Evolutionary conservation across 2,888 invertebrate genomes (phyloP), one percentile per base, ranked within the genome.

Genomic region (Helobdella robusta): DNA sequence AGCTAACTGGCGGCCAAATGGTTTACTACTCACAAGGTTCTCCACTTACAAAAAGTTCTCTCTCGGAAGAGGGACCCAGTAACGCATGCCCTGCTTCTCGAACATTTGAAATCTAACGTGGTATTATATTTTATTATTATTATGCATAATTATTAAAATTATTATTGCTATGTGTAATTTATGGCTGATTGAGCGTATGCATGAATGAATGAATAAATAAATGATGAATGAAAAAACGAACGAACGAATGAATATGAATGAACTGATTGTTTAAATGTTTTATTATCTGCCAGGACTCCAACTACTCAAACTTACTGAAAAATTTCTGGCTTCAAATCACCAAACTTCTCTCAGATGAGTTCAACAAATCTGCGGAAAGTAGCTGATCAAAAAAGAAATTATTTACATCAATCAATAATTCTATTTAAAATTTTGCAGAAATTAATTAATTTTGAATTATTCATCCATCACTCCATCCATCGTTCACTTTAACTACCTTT

Each of bases 241-340:
- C 8, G 6, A n/a, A 8, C 20, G 35, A 18, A 35, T 30, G 35
- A 34, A 11, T 30, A 34, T 34, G 36, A 34, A 11, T 25, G 20
- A 8, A 18, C 25, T n/a, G n/a, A n/a, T n/a, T n/a, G n/a, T n/a
- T n/a, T n/a, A n/a, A n/a, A n/a, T n/a, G n/a, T n/a, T n/a, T n/a
- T n/a, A n/a, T n/a, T 62, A 18, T 23, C 20, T 71, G 73, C 61
- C 65, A 76, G 52, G 74, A 74, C 36, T 76, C 74, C 4, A 18
- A 30, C 2, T 71, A 70, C 40, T 74, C 74, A 11, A 76, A 76
- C 65, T 74, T 79, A 5, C 74, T 77, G 69, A 73, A 74, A 48
- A 69, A 71, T 40, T 78, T 86, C 76, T 87, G 86, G 86, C 78
- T 82, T 1, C 82, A 83, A 63, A 77, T 86, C 0, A 82, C 82